Evolutionary conservation across 2,888 invertebrate species (phyloP).

Genomic region (Oeneis ivallda): DNA sequence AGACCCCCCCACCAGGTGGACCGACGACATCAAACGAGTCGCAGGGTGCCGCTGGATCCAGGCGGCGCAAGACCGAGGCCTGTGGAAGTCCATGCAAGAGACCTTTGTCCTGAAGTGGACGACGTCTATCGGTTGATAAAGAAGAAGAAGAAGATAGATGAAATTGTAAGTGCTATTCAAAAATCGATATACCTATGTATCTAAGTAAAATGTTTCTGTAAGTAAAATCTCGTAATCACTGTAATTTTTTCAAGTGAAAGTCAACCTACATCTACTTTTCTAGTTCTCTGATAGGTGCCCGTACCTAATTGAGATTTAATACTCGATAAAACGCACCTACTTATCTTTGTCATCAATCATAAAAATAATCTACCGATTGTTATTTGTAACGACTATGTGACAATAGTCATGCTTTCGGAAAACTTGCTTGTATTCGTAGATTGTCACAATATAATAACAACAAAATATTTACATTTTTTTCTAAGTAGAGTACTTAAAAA

Average conservation of each 20-base stretch:
- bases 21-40: too few species aligned
- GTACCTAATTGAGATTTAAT: neutral
- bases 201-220: neutral
- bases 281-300: conserved; percentile 1
- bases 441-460: too few species aligned
- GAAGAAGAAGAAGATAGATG: too few species aligned
- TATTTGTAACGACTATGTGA: neutral
- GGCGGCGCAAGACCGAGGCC: too few species aligned
- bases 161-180: neutral
- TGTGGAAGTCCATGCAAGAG: too few species aligned
- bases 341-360: conserved; percentile 13
- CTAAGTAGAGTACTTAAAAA: too few species aligned
- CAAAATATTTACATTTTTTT: too few species aligned
- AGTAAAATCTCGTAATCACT: too few species aligned
- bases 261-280: conserved; percentile 10
- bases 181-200: neutral
- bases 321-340: neutral
- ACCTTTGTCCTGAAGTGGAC: too few species aligned
- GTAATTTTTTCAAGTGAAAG: conserved; percentile 4
- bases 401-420: neutral
- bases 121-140: too few species aligned
- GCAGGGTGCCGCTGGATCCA: too few species aligned
- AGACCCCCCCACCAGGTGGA: too few species aligned
- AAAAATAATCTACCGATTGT: neutral
- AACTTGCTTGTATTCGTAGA: neutral